Percentiles rank a stretch among this genome's conserved stretches.
Conservation (phyloP, 2,888 invertebrate genomes). For the Nomada fabriciana region DNA sequence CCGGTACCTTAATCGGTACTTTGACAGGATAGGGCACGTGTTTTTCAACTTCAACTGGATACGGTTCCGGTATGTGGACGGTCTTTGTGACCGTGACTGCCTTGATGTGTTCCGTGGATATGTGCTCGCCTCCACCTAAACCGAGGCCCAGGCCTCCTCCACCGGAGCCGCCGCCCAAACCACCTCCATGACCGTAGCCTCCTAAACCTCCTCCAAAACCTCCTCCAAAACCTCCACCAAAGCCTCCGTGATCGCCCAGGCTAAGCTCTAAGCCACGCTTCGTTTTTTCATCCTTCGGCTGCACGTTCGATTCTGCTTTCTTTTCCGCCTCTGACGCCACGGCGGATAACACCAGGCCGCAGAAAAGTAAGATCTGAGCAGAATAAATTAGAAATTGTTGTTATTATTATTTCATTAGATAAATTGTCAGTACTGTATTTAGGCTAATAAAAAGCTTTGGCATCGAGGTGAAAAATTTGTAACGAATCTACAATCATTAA, state of each 20-base stretch:
- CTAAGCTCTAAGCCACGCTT: conserved; percentile 80
- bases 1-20: conserved; percentile 77
- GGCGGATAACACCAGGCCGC: conserved; percentile 76
- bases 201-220: conserved; percentile 60
- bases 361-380: conserved; percentile 75
- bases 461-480: no score
- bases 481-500: background rate
- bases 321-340: conserved; percentile 72
- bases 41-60: conserved; percentile 75
- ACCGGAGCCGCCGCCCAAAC: conserved; percentile 61
- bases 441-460: background rate
- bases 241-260: conserved; percentile 72
- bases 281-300: conserved; percentile 71
- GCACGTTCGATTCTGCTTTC: conserved; percentile 54
- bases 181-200: conserved; percentile 61
- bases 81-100: conserved; percentile 81
- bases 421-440: background rate
- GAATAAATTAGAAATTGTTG: conserved; percentile 23
- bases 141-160: conserved; percentile 47
- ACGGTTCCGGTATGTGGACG: conserved; percentile 74
- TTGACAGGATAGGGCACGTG: conserved; percentile 77
- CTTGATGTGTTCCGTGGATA: conserved; percentile 69
- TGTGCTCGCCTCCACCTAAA: conserved; percentile 51
- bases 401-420: no score
- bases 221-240: conserved; percentile 51